Percentiles rank a stretch among this genome's conserved stretches.
Evolutionary conservation across 2,113 vertebrate genomes (phyloP).

Genomic region (Mustela lutreola): DNA sequence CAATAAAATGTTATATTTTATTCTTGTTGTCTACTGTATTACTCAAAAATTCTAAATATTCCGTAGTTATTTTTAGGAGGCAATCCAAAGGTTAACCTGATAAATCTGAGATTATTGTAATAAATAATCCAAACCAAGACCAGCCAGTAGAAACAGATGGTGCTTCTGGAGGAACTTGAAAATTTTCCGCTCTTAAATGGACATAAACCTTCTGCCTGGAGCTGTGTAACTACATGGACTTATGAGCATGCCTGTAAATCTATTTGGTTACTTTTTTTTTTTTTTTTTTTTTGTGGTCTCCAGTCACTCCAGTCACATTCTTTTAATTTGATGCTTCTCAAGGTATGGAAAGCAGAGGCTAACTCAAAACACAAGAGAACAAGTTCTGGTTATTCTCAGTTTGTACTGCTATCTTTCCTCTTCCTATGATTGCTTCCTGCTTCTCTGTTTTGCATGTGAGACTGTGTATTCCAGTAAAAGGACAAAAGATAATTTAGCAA

Average conservation of each 20-base stretch:
- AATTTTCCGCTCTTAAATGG: constrained; percentile 84
- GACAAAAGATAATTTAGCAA: constrained; percentile 76
- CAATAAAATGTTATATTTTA: constrained; percentile 75
- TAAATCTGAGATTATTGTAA: constrained; percentile 87
- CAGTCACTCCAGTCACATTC: constrained; percentile 79
- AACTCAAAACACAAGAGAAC: constrained; percentile 73
- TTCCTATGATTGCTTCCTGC: constrained; percentile 64
- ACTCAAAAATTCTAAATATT: constrained; percentile 84
- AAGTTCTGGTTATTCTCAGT: constrained; percentile 65
- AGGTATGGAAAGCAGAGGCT: constrained; percentile 77
- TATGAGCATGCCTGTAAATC: constrained; percentile 77
- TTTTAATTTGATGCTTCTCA: constrained; percentile 70
- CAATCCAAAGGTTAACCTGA: constrained; percentile 89
- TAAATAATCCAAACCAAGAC: constrained; percentile 89
- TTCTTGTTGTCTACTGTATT: constrained; percentile 80
- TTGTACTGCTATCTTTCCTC: constrained; percentile 57
- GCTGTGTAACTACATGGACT: constrained; percentile 60
- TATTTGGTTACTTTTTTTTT: constrained; percentile 59
- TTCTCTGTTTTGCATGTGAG: constrained; percentile 66
- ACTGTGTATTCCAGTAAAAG: constrained; percentile 67
- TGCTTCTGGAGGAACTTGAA: constrained; percentile 86
- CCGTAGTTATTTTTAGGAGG: constrained; percentile 85
- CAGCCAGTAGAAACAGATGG: constrained; percentile 88
- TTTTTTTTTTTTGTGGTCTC: constrained; percentile 45
- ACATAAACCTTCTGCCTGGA: constrained; percentile 85